Evolutionary conservation across 1,140 invertebrate genomes (phyloP).

Genomic region (Coenobita brevimanus): DNA sequence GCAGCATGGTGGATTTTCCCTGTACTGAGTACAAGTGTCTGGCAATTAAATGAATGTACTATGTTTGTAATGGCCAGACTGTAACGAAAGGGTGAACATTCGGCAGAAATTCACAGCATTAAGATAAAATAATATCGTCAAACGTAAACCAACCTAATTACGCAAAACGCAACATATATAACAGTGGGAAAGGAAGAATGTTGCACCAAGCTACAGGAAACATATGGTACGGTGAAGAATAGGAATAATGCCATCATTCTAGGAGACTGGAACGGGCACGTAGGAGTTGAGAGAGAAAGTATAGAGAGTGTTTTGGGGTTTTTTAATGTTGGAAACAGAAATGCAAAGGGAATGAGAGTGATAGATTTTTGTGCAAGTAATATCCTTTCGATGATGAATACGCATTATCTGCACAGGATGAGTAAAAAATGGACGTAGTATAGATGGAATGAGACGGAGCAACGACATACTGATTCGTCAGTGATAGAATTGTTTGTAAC

Average conservation of each 20-base stretch:
- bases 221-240: neutral
- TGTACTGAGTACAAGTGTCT: no score
- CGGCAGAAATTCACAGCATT: no score
- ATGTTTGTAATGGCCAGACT: no score
- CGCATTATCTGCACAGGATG: neutral
- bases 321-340: constrained; percentile 13
- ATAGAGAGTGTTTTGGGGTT: constrained; percentile 10
- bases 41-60: no score
- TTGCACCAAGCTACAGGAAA: constrained; percentile 14
- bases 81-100: no score
- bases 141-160: no score
- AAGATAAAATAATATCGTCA: no score
- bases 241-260: constrained; percentile 6
- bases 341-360: constrained; percentile 4
- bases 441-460: constrained; percentile 27
- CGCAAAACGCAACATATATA: no score
- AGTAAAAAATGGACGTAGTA: constrained; percentile 14
- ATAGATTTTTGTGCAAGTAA: neutral
- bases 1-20: no score
- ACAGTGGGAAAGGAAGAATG: no score
- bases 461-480: constrained; percentile 18
- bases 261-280: neutral
- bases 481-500: neutral
- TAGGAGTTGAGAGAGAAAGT: neutral
- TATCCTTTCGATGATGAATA: neutral